Evolutionary conservation across 2,113 vertebrate species (phyloP).

Genomic region (Damaliscus lunatus): DNA sequence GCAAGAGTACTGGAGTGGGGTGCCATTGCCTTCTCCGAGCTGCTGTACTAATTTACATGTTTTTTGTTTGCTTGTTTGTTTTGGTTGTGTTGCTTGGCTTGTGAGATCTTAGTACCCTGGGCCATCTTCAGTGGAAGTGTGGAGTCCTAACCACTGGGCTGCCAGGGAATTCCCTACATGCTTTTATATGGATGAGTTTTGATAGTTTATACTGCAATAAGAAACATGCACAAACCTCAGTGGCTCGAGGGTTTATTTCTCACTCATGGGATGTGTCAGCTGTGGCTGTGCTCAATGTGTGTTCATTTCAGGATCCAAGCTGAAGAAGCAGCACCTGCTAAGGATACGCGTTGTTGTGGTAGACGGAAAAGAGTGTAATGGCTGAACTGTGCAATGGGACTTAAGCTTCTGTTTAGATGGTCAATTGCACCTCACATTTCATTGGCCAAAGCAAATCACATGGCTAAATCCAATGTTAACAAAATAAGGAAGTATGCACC

Average conservation of each 20-base stretch:
- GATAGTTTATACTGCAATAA: not conserved
- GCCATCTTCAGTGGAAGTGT: not conserved
- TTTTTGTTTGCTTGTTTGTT: not conserved
- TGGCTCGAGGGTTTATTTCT: not conserved
- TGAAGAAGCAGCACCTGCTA: not conserved
- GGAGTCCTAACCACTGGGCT: not conserved
- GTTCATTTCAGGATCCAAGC: not conserved
- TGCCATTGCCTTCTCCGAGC: no score
- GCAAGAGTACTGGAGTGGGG: no score
- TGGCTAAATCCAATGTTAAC: not conserved
- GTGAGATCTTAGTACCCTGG: not conserved
- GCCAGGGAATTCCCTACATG: not conserved
- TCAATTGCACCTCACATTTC: not conserved
- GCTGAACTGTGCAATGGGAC: not conserved
- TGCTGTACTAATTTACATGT: not conserved
- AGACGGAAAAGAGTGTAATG: not conserved
- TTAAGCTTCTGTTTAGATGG: not conserved
- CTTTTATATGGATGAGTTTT: not conserved
- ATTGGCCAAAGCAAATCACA: not conserved
- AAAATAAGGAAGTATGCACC: not conserved
- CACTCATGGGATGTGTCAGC: not conserved
- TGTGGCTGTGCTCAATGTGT: not conserved
- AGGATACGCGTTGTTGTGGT: not conserved
- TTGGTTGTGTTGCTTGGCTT: not conserved
- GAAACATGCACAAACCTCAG: not conserved